Base-by-base conservation (phyloP, 2,888 invertebrate species). In the Synergus umbraculus region DNA sequence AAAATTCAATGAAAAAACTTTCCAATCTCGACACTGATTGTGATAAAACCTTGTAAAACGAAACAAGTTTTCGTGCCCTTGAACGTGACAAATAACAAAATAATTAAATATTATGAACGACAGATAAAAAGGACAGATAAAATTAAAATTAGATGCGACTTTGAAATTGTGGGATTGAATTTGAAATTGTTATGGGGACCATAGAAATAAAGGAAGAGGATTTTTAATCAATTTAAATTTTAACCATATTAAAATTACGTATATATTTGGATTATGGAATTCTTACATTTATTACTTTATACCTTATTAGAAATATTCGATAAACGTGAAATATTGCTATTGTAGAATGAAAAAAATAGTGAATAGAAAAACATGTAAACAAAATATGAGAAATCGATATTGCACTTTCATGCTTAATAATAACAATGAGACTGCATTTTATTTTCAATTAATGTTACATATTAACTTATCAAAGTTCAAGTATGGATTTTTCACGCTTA, bases 391-490 rank as follows among this genome's bases (percentile, higher is more conserved):
- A 29, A 63, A 63, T 1, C 12, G n/a, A 67, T 18, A 43, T 37
- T 18, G 37, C 37, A 65, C 37, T 65, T 44, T 67, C 67, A 67
- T 67, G 44, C 44, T 5, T 13, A n/a, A 41, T 44, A 67, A 67
- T 37, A 18, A 10, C 18, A 43, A 18, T 67, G 41, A 44, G 37
- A 37, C 67, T 13, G 67, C 13, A 41, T 43, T 79, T 29, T 29
- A 77, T 73, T 54, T 37, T 54, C 60, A 58, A 43, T 66, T 49
- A 76, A 77, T 66, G 66, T 44, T 41, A 37, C 5, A 37, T 37
- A 43, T 58, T 63, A 76, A 54, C 76, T 78, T 76, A 77, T 73
- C 46, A 77, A 80, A 80, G 69, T 77, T 77, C 65, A 76, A 79
- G 77, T 46, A 67, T 67, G 44, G 46, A 67, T 67, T 67, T 43